Base-by-base conservation (phyloP, 1,140 invertebrate genomes). In the Neuroterus valhalla region DNA sequence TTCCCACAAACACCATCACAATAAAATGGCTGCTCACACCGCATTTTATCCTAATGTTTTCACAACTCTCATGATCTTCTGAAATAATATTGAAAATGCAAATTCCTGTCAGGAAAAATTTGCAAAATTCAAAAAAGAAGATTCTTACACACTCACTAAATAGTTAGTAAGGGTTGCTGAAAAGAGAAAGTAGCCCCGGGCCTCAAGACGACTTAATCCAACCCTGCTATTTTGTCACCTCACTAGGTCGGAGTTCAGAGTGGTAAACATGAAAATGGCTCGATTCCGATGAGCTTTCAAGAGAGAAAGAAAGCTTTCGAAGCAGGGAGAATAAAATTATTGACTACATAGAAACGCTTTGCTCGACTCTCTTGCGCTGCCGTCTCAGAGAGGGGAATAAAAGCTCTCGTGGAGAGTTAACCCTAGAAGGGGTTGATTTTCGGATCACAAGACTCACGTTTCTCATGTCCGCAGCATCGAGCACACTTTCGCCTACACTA, bases 381-480 rank as follows among this genome's bases (percentile, higher is more conserved):
- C 55, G 31, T 62, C 4, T 62, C 26, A 55, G 52, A 62, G 31
- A 62, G n/a, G n/a, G n/a, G 23, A 50, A 31, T 6, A 3, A 4
- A n/a, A 15, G 23, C 26, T 62, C 55, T 48, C n/a, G 17, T 6
- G 46, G 2, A 19, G 15, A n/a, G 46, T 48, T n/a, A 48, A 48
- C 46, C 46, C 46, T 48, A 5, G 8, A n/a, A 48, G 1, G 46
- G 46, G 3, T 48, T 48, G n/a, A 48, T n/a, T 48, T 62, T 38
- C 23, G 50, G 23, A 68, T 71, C 67, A 79, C 68, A 52, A 52
- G 62, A 86, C 85, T 87, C 80, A 86, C 85, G 79, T 85, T 79
- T 84, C 77, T 85, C 85, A 86, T 87, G 69, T 75, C 78, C 55
- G 72, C 62, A 76, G 74, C 74, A 77, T 78, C 77, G 72, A 81